phyloP scores from a whole-genome alignment of 2,113 vertebrate species.

The Axis porcinus region DNA sequence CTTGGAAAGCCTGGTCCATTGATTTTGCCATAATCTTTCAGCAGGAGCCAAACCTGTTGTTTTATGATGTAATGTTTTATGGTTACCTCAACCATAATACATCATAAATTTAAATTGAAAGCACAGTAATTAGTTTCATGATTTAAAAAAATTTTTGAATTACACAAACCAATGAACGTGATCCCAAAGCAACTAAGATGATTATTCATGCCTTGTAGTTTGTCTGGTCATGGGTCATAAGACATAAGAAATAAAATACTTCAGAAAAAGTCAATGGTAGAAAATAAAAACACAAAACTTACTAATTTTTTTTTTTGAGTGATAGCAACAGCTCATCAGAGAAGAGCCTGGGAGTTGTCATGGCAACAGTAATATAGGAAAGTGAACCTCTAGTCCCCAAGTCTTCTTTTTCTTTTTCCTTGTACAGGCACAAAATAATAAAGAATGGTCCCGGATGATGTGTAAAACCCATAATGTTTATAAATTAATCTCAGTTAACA shows the following conservation, averaged over 20 bases:
- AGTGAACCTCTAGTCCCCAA: conserved; percentile 43
- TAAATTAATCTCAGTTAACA: conserved; percentile 56
- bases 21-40: conserved; percentile 46
- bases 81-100: background rate
- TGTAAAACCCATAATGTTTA: conserved; percentile 36
- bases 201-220: conserved; percentile 24
- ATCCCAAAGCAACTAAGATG: conserved; percentile 37
- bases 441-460: conserved; percentile 49
- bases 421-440: conserved; percentile 15
- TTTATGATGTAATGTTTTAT: background rate
- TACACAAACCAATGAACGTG: conserved; percentile 61
- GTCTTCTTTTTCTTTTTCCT: conserved; percentile 4
- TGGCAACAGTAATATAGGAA: conserved; percentile 44
- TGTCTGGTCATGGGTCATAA: background rate
- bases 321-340: conserved; percentile 72
- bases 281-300: conserved; percentile 75
- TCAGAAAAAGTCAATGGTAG: conserved; percentile 55
- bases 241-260: conserved; percentile 55
- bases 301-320: conserved; percentile 70
- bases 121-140: conserved; percentile 52
- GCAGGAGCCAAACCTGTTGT: background rate
- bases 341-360: conserved; percentile 64
- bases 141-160: background rate
- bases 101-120: conserved; percentile 53
- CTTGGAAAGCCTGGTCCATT: background rate